Conservation (phyloP, 2,797 vertebrate genomes). For the Naso thynnoides region DNA sequence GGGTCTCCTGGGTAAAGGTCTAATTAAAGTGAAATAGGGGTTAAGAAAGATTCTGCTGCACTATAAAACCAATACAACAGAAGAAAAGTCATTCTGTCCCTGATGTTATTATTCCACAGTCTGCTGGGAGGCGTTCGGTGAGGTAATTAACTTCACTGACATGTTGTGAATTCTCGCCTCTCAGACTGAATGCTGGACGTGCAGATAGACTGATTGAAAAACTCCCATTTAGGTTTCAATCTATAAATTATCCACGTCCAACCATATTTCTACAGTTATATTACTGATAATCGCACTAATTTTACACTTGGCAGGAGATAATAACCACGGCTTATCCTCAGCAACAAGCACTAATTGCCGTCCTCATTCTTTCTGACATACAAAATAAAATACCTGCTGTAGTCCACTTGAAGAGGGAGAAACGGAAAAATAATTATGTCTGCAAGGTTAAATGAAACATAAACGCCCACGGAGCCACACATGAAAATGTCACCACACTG, state of each 20-base stretch:
- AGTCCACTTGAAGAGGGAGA: slow-evolving; percentile 26
- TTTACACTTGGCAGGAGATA: slow-evolving; percentile 78
- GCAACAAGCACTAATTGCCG: slow-evolving; percentile 63
- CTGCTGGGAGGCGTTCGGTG: slow-evolving; percentile 58
- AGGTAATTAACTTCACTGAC: slow-evolving; percentile 76
- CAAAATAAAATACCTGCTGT: slow-evolving; percentile 55
- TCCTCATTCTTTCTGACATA: slow-evolving; percentile 47
- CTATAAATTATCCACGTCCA: slow-evolving; percentile 63
- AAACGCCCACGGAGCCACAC: background rate
- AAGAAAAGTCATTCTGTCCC: slow-evolving; percentile 54
- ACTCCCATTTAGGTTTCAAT: slow-evolving; percentile 64
- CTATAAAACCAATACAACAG: slow-evolving; percentile 48
- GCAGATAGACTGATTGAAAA: slow-evolving; percentile 71
- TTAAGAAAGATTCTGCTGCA: slow-evolving; percentile 53
- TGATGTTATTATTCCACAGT: slow-evolving; percentile 58
- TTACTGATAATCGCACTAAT: slow-evolving; percentile 72
- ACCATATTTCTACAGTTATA: slow-evolving; percentile 60
- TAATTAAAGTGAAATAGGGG: slow-evolving; percentile 69
- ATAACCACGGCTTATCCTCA: slow-evolving; percentile 48
- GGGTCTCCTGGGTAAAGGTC: slow-evolving; percentile 47
- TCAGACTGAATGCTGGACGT: slow-evolving; percentile 49
- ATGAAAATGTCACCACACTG: background rate
- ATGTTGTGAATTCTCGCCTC: slow-evolving; percentile 65
- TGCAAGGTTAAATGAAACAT: slow-evolving; percentile 49
- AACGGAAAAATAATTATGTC: slow-evolving; percentile 48